phyloP scores from a whole-genome alignment of 2,797 vertebrate species.

The Sciaenops ocellatus region DNA sequence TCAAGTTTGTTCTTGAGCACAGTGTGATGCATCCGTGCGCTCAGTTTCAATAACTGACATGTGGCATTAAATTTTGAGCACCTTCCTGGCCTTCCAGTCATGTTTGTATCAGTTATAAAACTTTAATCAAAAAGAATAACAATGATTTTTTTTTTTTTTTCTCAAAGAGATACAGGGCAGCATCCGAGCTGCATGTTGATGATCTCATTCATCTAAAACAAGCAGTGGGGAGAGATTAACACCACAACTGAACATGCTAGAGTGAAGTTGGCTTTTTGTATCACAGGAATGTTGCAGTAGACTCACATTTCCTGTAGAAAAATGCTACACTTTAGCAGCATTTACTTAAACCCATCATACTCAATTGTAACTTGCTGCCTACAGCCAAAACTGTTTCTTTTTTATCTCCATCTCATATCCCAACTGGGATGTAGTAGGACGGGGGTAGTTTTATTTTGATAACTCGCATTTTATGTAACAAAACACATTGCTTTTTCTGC shows the following conservation, averaged over 20 bases:
- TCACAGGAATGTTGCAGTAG: background rate
- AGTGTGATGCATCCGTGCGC: slow-evolving; percentile 27
- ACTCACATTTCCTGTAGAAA: background rate
- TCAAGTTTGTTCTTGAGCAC: slow-evolving; percentile 20
- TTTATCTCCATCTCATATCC: background rate
- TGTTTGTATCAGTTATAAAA: slow-evolving; percentile 56
- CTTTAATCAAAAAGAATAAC: slow-evolving; percentile 66
- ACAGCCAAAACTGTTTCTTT: background rate
- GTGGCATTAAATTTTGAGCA: slow-evolving; percentile 60
- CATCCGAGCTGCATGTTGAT: background rate
- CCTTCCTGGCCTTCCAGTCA: slow-evolving; percentile 9
- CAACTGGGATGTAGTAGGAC: background rate
- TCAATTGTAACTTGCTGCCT: background rate
- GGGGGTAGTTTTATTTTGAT: background rate
- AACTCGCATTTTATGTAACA: too few relatives aligned
- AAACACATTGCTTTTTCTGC: background rate
- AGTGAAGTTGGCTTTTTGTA: background rate
- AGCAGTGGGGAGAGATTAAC: slow-evolving; percentile 4
- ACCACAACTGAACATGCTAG: background rate
- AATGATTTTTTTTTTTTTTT: slow-evolving; percentile 2
- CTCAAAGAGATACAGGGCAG: slow-evolving; percentile 14
- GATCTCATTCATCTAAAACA: slow-evolving; percentile 3
- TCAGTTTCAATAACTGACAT: slow-evolving; percentile 19
- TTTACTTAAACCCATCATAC: background rate
- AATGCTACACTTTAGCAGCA: background rate